Conservation (phyloP, 2,797 vertebrate species). For the Alcedo atthis region DNA sequence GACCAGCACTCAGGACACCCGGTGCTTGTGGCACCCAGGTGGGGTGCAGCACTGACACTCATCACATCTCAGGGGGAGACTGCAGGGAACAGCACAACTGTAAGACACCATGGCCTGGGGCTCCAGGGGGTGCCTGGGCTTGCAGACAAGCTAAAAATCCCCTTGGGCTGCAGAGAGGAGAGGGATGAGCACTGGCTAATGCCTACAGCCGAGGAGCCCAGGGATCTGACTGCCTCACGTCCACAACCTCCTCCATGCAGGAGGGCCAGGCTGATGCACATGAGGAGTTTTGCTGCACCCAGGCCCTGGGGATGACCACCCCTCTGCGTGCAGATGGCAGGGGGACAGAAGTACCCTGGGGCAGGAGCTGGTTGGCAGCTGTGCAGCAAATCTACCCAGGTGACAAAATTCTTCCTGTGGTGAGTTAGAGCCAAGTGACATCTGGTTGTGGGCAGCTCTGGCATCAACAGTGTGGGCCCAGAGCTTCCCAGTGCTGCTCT, state of each 20-base stretch:
- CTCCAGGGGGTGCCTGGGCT: background rate
- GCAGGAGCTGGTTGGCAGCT: background rate
- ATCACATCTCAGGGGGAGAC: fast-evolving
- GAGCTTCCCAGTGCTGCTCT: background rate
- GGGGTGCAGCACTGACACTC: fast-evolving
- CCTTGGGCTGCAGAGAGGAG: background rate
- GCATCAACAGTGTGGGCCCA: fast-evolving
- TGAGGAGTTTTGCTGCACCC: background rate
- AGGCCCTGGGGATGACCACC: background rate
- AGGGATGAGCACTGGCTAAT: background rate
- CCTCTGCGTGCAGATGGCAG: fast-evolving
- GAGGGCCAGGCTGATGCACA: background rate
- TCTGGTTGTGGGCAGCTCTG: background rate
- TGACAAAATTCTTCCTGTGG: background rate
- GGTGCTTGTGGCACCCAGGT: background rate
- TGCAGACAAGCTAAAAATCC: background rate
- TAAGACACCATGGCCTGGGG: background rate
- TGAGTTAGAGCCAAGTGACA: background rate
- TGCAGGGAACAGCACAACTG: background rate
- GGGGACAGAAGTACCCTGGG: background rate
- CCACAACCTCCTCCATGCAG: background rate
- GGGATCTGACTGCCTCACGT: too few relatives aligned
- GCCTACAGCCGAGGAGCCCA: background rate
- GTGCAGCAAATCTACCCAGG: background rate
- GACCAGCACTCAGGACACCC: background rate